Percentiles rank a stretch among this genome's conserved stretches.
phyloP scores from a whole-genome alignment of 1,140 invertebrate genomes.

The Drosophila pallidifrons region DNA sequence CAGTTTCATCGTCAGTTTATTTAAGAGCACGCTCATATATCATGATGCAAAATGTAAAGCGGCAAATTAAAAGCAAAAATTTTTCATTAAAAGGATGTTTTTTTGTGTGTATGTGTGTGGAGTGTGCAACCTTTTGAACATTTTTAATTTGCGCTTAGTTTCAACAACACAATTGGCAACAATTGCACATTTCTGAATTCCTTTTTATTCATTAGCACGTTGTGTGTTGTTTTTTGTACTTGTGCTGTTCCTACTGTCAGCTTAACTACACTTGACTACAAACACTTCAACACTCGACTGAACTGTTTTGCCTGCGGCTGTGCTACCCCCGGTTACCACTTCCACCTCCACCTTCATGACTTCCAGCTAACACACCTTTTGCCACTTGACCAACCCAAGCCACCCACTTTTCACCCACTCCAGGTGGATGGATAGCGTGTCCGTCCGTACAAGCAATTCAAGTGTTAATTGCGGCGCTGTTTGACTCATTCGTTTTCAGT shows the following conservation, averaged over 20 bases:
- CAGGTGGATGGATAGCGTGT: constrained; percentile 19
- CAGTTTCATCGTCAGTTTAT: neutral
- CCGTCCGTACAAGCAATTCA: neutral
- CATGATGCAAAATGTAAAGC: no score
- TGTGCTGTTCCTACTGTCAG: constrained; percentile 3
- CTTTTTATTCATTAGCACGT: constrained; percentile 19
- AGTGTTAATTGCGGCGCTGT: constrained; percentile 22
- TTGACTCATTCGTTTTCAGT: neutral
- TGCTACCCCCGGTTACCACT: neutral
- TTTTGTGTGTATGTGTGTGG: no score
- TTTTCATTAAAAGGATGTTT: neutral
- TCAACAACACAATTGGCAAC: constrained; percentile 49
- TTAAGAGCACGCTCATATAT: no score
- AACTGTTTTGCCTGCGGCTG: constrained; percentile 18
- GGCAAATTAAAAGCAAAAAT: neutral
- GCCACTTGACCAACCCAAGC: neutral
- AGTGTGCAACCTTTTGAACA: constrained; percentile 10
- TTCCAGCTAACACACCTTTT: constrained; percentile 3
- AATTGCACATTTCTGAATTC: constrained; percentile 42
- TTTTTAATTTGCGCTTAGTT: constrained; percentile 54
- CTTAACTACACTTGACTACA: constrained; percentile 33
- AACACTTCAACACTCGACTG: constrained; percentile 25
- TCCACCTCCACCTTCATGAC: no score
- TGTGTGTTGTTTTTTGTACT: constrained; percentile 8
- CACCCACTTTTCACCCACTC: no score